These are phyloP conservation scores for Onychostoma macrolepis DNA, from an alignment of 2,113 vertebrate genomes.

Conservation along the genomic window DNA sequence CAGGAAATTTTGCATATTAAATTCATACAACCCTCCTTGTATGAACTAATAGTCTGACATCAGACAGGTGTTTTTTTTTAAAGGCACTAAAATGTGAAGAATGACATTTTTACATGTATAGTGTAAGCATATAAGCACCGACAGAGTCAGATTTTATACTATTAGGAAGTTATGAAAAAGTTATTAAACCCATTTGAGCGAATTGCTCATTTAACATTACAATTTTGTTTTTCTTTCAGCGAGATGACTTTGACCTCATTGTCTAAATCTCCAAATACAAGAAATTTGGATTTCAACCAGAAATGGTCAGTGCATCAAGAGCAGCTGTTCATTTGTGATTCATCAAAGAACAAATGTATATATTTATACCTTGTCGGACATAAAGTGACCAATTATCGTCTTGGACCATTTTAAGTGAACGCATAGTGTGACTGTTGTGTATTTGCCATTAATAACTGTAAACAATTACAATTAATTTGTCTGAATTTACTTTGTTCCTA, in stretches of 20 bases:
- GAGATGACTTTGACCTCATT: conserved; percentile 79
- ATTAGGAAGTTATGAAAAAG: background rate
- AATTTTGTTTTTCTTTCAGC: conserved; percentile 59
- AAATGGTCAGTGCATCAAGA: background rate
- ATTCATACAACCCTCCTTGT: background rate
- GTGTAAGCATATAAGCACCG: background rate
- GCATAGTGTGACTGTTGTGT: background rate
- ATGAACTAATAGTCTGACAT: background rate
- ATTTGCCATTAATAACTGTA: background rate
- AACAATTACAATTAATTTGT: background rate
- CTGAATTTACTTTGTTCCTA: background rate
- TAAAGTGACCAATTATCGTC: background rate
- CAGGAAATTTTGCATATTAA: background rate
- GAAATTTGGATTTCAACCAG: background rate
- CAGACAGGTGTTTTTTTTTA: background rate
- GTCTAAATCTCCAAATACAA: conserved; percentile 51
- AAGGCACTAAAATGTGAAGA: background rate
- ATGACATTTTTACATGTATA: background rate
- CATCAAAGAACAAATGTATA: background rate
- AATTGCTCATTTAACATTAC: background rate
- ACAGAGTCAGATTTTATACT: background rate
- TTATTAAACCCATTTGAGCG: background rate
- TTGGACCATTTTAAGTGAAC: background rate
- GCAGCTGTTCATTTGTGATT: background rate
- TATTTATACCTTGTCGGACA: background rate